Evolutionary conservation across 2,113 vertebrate species (phyloP).

Genomic region (Beaufortia kweichowensis): DNA sequence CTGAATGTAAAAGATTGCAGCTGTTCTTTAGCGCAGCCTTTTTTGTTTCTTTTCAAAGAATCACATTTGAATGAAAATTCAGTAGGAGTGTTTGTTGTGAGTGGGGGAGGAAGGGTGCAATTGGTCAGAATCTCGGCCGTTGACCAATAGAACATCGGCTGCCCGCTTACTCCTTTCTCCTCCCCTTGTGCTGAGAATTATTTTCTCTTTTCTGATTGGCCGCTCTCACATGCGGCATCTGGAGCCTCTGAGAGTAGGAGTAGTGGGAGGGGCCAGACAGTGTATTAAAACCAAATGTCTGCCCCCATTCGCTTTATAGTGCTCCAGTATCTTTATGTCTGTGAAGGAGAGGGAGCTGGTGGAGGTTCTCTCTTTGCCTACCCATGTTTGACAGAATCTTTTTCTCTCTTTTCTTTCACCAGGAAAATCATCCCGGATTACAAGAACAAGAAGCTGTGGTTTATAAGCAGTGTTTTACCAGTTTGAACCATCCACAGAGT

Average conservation of each 20-base stretch:
- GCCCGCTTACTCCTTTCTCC: conserved; percentile 56
- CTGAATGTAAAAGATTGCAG: conserved; percentile 70
- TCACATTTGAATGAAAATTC: conserved; percentile 80
- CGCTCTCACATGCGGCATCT: conserved; percentile 54
- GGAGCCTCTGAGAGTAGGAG: conserved; percentile 53
- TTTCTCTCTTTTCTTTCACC: conserved; percentile 29
- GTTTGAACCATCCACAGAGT: background rate
- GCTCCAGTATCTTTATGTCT: conserved; percentile 56
- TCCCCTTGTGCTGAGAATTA: conserved; percentile 42
- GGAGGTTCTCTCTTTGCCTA: conserved; percentile 12
- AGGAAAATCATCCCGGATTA: conserved; percentile 40
- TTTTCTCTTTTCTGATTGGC: conserved; percentile 64
- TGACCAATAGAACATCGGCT: conserved; percentile 63
- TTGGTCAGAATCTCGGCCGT: conserved; percentile 62
- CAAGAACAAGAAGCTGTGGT: background rate
- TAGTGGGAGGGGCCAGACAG: conserved; percentile 64
- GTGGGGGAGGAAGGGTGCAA: conserved; percentile 67
- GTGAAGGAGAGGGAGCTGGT: conserved; percentile 38
- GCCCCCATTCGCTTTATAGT: conserved; percentile 66
- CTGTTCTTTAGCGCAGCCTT: conserved; percentile 60
- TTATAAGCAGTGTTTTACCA: conserved; percentile 21
- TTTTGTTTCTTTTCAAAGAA: conserved; percentile 71
- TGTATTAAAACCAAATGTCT: conserved; percentile 72
- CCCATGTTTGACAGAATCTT: conserved; percentile 41
- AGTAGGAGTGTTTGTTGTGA: conserved; percentile 71